Conservation (phyloP, 2,888 invertebrate genomes). For the Pilophorus perplexus region DNA sequence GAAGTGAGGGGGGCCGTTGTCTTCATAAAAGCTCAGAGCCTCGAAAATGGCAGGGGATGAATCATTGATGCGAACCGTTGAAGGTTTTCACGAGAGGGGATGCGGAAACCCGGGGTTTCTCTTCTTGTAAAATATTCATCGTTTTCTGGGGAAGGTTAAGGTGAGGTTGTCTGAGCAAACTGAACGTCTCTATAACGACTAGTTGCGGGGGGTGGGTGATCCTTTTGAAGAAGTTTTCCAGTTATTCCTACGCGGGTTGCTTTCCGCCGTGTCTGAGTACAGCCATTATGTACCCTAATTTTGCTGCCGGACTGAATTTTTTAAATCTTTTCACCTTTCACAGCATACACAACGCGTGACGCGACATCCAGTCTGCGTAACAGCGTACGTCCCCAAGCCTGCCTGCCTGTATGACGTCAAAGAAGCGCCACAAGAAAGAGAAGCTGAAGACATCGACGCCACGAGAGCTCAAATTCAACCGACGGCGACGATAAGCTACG, state of each 20-base stretch:
- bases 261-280: background rate
- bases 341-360: conserved; percentile 48
- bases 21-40: too few relatives aligned
- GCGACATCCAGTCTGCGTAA: conserved; percentile 48
- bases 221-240: background rate
- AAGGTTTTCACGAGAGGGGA: background rate
- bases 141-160: background rate
- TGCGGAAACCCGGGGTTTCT: background rate
- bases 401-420: conserved; percentile 46
- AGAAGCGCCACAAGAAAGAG: conserved; percentile 4
- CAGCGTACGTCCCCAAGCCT: conserved; percentile 46
- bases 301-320: background rate
- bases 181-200: too few relatives aligned
- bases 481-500: too few relatives aligned
- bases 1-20: too few relatives aligned
- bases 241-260: background rate
- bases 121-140: background rate
- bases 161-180: too few relatives aligned
- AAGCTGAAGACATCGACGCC: conserved; percentile 20
- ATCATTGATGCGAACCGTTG: conserved; percentile 13
- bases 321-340: background rate
- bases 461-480: too few relatives aligned
- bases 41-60: conserved; percentile 4
- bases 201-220: too few relatives aligned
- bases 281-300: background rate